Percentiles rank a stretch among this genome's conserved stretches.
Conservation (phyloP, 2,797 vertebrate genomes). For the Amniataba percoides region DNA sequence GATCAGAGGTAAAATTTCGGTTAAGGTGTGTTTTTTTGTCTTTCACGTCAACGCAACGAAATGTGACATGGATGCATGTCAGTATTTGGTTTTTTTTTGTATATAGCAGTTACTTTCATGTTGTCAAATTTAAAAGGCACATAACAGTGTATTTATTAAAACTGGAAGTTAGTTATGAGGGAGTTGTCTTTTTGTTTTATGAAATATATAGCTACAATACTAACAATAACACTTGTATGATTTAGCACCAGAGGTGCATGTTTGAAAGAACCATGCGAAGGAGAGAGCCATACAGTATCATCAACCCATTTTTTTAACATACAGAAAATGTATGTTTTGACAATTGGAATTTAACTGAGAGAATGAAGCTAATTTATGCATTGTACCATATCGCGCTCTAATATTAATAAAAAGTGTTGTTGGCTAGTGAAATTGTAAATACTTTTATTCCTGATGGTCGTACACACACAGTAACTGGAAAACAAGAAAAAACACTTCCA, state of each 20-base stretch:
- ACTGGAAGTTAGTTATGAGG: background rate
- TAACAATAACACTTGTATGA: no score
- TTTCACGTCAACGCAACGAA: background rate
- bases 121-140: background rate
- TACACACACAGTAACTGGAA: background rate
- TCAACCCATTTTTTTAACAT: background rate
- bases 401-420: background rate
- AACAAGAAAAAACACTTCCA: background rate
- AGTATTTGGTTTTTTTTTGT: background rate
- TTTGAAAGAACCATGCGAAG: no score
- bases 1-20: background rate
- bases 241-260: background rate
- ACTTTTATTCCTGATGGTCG: background rate
- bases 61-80: background rate
- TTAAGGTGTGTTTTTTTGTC: background rate
- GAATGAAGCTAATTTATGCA: background rate
- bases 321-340: background rate
- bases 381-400: background rate
- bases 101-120: background rate
- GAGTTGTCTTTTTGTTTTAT: background rate
- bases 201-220: background rate
- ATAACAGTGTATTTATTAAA: background rate
- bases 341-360: background rate
- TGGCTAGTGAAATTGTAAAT: background rate
- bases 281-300: background rate